These are phyloP conservation scores for Pomacea maculata DNA, from an alignment of 1,140 invertebrate genomes.

Conservation along the genomic window DNA sequence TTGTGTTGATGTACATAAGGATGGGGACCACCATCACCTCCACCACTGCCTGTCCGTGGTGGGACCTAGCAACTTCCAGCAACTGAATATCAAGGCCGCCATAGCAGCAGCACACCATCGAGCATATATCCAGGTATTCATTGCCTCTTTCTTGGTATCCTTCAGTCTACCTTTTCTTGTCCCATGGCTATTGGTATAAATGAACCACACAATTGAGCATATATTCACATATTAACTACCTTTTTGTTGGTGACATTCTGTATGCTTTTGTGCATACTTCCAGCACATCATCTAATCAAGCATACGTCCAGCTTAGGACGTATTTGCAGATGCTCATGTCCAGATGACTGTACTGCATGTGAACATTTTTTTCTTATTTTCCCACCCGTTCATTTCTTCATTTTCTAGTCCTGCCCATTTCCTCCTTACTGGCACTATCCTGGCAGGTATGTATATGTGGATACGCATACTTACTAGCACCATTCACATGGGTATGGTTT, in stretches of 20 bases:
- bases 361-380: not conserved
- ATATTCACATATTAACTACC: too few relatives aligned
- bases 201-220: too few relatives aligned
- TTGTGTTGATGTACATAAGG: not conserved
- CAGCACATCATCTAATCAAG: too few relatives aligned
- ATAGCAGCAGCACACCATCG: conserved; percentile 34
- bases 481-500: too few relatives aligned
- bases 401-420: not conserved
- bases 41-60: not conserved
- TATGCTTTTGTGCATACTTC: too few relatives aligned
- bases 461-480: too few relatives aligned
- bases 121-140: conserved; percentile 32
- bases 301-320: too few relatives aligned
- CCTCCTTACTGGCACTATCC: not conserved
- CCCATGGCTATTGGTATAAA: too few relatives aligned
- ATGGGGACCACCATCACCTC: not conserved
- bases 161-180: too few relatives aligned
- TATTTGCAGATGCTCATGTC: too few relatives aligned
- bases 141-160: not conserved
- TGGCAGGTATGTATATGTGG: not conserved
- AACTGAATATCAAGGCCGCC: conserved; percentile 31
- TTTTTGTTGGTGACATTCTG: too few relatives aligned
- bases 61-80: conserved; percentile 22
- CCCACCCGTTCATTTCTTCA: not conserved
- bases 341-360: too few relatives aligned